Conservation (phyloP, 1,140 invertebrate species). For the Monochamus saltuarius region DNA sequence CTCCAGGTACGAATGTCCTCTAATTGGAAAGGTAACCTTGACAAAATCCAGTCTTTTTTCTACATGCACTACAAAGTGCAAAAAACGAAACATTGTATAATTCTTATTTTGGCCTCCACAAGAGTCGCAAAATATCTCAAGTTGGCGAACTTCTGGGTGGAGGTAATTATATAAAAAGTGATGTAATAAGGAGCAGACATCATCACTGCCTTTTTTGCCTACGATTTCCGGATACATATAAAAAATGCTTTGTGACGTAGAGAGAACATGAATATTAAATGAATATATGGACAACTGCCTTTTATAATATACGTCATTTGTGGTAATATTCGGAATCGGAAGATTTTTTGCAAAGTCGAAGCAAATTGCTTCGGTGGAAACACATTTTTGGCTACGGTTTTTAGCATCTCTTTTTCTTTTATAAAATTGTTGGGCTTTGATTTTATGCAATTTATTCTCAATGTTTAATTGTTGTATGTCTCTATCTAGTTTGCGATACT, state of each 20-base stretch:
- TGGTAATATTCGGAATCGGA: constrained; percentile 31
- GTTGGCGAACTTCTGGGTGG: constrained; percentile 22
- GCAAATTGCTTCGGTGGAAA: constrained; percentile 29
- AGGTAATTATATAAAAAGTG: constrained; percentile 35
- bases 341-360: constrained; percentile 37
- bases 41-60: constrained; percentile 23
- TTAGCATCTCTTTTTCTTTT: constrained; percentile 29
- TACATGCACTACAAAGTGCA: constrained; percentile 17
- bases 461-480: constrained; percentile 8
- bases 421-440: constrained; percentile 32
- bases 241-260: constrained; percentile 28
- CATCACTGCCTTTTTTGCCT: constrained; percentile 34
- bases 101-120: constrained; percentile 42
- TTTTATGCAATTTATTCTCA: constrained; percentile 14
- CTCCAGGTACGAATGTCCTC: constrained; percentile 39
- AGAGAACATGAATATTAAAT: constrained; percentile 38
- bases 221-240: constrained; percentile 32
- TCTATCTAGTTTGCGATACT: constrained; percentile 7
- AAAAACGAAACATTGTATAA: constrained; percentile 24
- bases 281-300: constrained; percentile 29
- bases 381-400: constrained; percentile 12
- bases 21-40: constrained; percentile 27
- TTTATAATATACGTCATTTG: constrained; percentile 42
- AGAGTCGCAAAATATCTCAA: constrained; percentile 41
- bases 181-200: constrained; percentile 35